phyloP scores from a whole-genome alignment of 2,797 vertebrate species.

The Cheirogaleus major region DNA sequence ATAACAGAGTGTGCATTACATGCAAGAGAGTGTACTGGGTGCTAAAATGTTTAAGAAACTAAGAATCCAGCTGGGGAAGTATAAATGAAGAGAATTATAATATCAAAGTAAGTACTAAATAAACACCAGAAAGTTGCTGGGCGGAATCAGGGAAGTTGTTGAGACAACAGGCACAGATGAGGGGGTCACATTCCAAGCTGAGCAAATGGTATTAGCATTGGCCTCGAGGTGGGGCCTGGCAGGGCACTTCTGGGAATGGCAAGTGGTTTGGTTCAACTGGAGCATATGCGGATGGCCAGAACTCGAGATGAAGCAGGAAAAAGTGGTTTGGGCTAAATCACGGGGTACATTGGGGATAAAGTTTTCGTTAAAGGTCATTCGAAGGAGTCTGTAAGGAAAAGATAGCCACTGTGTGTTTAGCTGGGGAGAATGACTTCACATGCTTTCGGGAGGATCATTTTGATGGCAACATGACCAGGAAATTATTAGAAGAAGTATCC shows the following conservation, averaged over 20 bases:
- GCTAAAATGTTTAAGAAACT: conserved; percentile 33
- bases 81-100: not conserved
- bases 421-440: not conserved
- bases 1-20: not conserved
- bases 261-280: not conserved
- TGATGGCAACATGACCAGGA: not conserved
- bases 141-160: not conserved
- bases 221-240: not conserved
- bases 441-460: not conserved
- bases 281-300: not conserved
- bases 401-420: not conserved
- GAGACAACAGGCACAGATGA: not conserved
- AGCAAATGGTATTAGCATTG: not conserved
- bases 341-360: not conserved
- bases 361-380: not conserved
- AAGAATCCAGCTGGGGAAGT: not conserved
- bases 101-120: not conserved
- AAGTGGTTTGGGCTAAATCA: not conserved
- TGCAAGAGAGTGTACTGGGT: not conserved
- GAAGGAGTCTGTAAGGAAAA: not conserved
- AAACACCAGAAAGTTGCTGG: not conserved
- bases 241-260: not conserved
- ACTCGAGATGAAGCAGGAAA: not conserved
- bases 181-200: not conserved
- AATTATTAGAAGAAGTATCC: not conserved